Evolutionary conservation across 64 coral and sea anemone genomes (phyloP), one percentile per base, ranked within the genome.

Genomic region (Orbicella faveolata): DNA sequence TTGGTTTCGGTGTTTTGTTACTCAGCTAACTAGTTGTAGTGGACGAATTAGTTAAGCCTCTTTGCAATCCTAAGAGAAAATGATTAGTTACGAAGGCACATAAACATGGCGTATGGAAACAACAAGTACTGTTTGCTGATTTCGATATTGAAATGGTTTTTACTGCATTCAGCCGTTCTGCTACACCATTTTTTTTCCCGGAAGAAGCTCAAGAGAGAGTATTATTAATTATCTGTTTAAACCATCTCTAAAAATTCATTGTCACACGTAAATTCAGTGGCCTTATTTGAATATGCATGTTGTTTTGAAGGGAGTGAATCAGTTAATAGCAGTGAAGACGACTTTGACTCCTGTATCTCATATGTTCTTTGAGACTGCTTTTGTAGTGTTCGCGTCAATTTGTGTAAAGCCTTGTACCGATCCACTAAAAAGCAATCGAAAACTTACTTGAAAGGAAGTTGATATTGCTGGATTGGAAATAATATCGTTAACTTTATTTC

Each of bases 401-500:
- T 2, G 33, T 21, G 75, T 52, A 7, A 51, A 78, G 75, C 75
- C 41, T 78, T 61, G 34, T 15, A 18, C 9, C 52, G 19, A 44
- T 13, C 36, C 19, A 57, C 52, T 25, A 84, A 84, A 48, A 51
- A 41, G 62, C 62, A 17, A 84, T 39, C 68, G 14, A 67, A 84
- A 84, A 63, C 62, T 21, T 10, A 68, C 48, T 69, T 84, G 36
- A 68, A 63, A 65, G 63, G 63, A 84, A 68, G 81, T 67, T 84
- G 81, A 84, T 84, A 84, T 84, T 84, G 81, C 65, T 68, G 35
- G 63, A 84, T 66, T 37, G 59, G 68, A 35, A 84, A 84, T 84
- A 84, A 84, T 84, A 68, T 84, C 63, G 34, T 6, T 14, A 23
- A 35, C 63, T 84, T 69, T 84, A 84, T 84, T 67, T 39, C 23